Conservation (phyloP, 2,113 vertebrate genomes). For the Triplophysa dalaica region DNA sequence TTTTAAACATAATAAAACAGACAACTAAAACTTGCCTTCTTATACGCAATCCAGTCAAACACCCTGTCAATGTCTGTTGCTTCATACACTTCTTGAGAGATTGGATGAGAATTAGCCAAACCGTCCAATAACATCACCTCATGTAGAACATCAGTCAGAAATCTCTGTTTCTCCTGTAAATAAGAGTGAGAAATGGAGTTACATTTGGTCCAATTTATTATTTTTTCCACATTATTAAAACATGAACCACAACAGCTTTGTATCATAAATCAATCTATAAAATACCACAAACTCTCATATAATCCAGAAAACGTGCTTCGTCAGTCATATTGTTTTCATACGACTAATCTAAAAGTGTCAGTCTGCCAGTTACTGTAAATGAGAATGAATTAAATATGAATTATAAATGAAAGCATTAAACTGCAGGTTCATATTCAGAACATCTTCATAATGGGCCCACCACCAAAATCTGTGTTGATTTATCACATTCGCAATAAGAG, state of each 20-base stretch:
- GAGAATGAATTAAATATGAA: conserved; percentile 3
- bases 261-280: too few relatives aligned
- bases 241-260: too few relatives aligned
- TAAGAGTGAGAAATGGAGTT: neutral
- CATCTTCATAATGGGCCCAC: neutral
- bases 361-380: neutral
- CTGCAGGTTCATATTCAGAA: conserved; percentile 1
- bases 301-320: neutral
- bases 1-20: neutral
- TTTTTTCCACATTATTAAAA: too few relatives aligned
- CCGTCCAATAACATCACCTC: conserved; percentile 97
- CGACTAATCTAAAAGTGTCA: neutral
- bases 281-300: neutral
- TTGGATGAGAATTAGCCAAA: conserved; percentile 90
- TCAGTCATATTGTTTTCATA: neutral
- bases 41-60: conserved; percentile 98
- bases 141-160: conserved; percentile 94
- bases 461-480: neutral
- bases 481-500: neutral
- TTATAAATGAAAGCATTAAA: conserved; percentile 9
- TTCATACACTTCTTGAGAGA: conserved; percentile 91
- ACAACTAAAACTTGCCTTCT: conserved; percentile 78
- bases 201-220: neutral
- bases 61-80: conserved; percentile 92
- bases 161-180: conserved; percentile 94